phyloP scores from a whole-genome alignment of 30 jellyfish, hydroid and myxozoan genomes.

The Aurelia aurita complex sp. Pacific region DNA sequence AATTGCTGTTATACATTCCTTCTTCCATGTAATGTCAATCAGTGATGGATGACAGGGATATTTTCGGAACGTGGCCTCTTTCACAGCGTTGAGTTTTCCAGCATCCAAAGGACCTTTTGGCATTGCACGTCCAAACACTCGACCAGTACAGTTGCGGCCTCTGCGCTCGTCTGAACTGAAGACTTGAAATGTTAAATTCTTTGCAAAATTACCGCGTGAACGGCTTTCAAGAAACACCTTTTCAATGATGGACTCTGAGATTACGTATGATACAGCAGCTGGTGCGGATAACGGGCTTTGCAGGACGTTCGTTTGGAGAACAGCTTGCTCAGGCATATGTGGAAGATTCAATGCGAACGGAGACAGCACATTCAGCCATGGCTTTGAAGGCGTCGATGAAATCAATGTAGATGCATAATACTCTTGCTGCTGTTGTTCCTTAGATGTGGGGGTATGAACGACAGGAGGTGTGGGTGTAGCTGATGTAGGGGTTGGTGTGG shows the following conservation, averaged over 20 bases:
- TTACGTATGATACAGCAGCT: constrained; percentile 46
- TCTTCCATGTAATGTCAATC: constrained; percentile 91
- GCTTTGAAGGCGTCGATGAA: constrained; percentile 66
- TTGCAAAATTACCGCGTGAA: constrained; percentile 96
- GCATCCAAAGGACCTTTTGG: constrained; percentile 93
- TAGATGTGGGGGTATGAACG: constrained; percentile 74
- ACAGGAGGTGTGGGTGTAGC: constrained; percentile 58
- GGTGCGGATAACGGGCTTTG: constrained; percentile 62
- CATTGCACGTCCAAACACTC: constrained; percentile 91
- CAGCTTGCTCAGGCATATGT: constrained; percentile 62
- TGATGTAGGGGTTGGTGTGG: constrained; percentile 57
- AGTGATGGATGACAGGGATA: constrained; percentile 93
- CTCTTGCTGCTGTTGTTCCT: constrained; percentile 95
- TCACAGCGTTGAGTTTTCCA: constrained; percentile 76
- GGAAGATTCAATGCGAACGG: constrained; percentile 56
- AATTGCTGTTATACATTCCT: constrained; percentile 94
- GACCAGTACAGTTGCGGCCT: constrained; percentile 96
- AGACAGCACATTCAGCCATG: constrained; percentile 60
- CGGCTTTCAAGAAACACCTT: constrained; percentile 88
- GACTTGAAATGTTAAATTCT: constrained; percentile 86
- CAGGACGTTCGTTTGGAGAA: constrained; percentile 40
- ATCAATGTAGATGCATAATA: constrained; percentile 87
- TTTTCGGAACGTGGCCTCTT: constrained; percentile 89
- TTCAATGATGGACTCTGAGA: constrained; percentile 57
- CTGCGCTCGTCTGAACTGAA: constrained; percentile 84